A percentile compares a stretch with the other conserved stretches of the same genome.
These are phyloP conservation scores for Mythimna pallens DNA, from an alignment of 2,888 invertebrate species.

Conservation along the genomic window DNA sequence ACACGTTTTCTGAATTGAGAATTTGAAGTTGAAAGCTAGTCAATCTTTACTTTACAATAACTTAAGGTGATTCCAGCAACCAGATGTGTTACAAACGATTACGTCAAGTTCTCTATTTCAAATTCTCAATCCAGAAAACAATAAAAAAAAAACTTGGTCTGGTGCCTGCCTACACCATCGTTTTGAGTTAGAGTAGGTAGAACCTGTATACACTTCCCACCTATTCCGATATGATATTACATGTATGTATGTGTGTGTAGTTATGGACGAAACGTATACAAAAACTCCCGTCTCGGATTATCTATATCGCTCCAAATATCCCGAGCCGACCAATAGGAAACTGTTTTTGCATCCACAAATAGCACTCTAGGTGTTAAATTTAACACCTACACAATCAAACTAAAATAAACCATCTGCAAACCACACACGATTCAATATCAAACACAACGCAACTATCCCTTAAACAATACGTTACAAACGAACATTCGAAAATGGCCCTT, in stretches of 20 bases:
- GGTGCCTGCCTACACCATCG: too few species aligned
- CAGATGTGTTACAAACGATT: too few species aligned
- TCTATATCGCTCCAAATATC: constrained; percentile 53
- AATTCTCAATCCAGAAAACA: too few species aligned
- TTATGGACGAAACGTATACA: constrained; percentile 1
- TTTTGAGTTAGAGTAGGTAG: too few species aligned
- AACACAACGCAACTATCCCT: constrained; percentile 50
- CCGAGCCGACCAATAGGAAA: constrained; percentile 80
- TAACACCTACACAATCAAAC: constrained; percentile 77
- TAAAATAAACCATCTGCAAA: constrained; percentile 51
- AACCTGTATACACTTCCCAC: too few species aligned
- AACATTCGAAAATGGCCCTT: constrained; percentile 68
- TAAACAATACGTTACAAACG: constrained; percentile 64
- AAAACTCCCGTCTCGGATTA: constrained; percentile 41
- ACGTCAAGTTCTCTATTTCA: too few species aligned
- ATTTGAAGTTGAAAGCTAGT: too few species aligned
- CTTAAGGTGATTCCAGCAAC: too few species aligned
- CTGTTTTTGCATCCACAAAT: constrained; percentile 75
- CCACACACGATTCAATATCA: constrained; percentile 39
- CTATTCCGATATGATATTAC: too few species aligned
- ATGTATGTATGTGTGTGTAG: constrained; percentile 4
- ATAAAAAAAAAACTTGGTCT: too few species aligned
- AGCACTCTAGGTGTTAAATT: constrained; percentile 85
- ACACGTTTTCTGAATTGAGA: too few species aligned
- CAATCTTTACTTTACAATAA: too few species aligned